These are phyloP conservation scores for Caenorhabditis imperialis DNA, from an alignment of 2,888 invertebrate genomes.

Conservation along the genomic window DNA sequence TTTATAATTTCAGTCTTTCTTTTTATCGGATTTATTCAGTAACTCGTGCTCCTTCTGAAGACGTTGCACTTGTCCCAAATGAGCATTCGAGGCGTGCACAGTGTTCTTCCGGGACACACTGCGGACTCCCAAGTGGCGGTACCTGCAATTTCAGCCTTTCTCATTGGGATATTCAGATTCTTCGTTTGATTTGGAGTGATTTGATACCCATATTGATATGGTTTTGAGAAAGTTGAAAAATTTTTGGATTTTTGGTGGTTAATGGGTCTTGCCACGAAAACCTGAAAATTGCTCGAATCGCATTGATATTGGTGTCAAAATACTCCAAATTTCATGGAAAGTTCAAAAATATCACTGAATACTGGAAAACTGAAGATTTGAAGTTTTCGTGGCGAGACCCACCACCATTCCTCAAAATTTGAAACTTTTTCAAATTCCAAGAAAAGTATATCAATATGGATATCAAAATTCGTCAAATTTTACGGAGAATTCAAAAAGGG, in stretches of 20 bases:
- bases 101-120: constrained; percentile 51
- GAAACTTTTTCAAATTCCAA: no score
- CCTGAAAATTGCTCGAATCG: no score
- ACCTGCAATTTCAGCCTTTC: constrained; percentile 46
- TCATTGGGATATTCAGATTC: no score
- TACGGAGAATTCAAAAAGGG: background rate
- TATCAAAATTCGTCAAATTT: background rate
- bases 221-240: constrained; percentile 3
- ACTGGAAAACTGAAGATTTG: no score
- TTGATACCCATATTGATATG: no score
- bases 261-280: no score
- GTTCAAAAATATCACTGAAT: no score
- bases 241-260: background rate
- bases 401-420: no score
- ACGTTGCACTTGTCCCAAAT: constrained; percentile 43
- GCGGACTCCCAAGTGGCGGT: constrained; percentile 62
- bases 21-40: constrained; percentile 12
- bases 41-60: constrained; percentile 44
- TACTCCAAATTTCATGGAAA: no score
- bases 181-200: no score
- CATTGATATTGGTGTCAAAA: no score
- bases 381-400: no score
- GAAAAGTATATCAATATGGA: background rate
- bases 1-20: constrained; percentile 6
- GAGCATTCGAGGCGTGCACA: constrained; percentile 41